Conservation (phyloP, 1,140 invertebrate species). For the Sesamia nonagrioides region DNA sequence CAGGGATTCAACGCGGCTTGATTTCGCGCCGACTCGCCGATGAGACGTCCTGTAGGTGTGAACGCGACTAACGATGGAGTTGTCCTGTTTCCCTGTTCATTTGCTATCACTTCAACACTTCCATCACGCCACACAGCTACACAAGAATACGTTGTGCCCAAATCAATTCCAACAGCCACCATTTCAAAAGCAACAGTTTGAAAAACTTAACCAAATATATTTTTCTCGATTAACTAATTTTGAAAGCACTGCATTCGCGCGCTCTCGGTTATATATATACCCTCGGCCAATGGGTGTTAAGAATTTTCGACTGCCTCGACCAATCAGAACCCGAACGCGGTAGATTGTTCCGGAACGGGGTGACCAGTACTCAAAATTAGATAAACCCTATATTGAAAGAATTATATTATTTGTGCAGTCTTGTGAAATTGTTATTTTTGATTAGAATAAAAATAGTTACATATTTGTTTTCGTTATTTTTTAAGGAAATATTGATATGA, state of each 20-base stretch:
- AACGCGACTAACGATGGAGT: constrained; percentile 90
- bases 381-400: not conserved
- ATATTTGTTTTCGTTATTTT: too few species aligned
- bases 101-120: constrained; percentile 95
- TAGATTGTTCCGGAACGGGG: constrained; percentile 68
- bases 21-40: constrained; percentile 89
- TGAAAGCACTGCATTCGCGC: constrained; percentile 55
- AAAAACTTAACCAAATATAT: not conserved
- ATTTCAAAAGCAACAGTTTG: constrained; percentile 64
- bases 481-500: too few species aligned
- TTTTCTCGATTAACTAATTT: not conserved
- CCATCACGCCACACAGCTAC: constrained; percentile 92
- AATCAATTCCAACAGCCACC: constrained; percentile 90
- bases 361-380: constrained; percentile 56
- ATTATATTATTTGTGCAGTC: too few species aligned
- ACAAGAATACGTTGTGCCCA: constrained; percentile 92
- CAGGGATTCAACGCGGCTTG: constrained; percentile 78
- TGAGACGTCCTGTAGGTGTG: constrained; percentile 90
- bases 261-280: constrained; percentile 65
- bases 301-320: constrained; percentile 67
- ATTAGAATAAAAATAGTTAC: too few species aligned
- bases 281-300: constrained; percentile 61
- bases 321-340: constrained; percentile 64
- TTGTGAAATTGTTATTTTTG: too few species aligned
- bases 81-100: constrained; percentile 94